Evolutionary conservation across 64 coral and sea anemone species (phyloP), one percentile per base, ranked within the genome.

Genomic region (Montipora efflorescens): DNA sequence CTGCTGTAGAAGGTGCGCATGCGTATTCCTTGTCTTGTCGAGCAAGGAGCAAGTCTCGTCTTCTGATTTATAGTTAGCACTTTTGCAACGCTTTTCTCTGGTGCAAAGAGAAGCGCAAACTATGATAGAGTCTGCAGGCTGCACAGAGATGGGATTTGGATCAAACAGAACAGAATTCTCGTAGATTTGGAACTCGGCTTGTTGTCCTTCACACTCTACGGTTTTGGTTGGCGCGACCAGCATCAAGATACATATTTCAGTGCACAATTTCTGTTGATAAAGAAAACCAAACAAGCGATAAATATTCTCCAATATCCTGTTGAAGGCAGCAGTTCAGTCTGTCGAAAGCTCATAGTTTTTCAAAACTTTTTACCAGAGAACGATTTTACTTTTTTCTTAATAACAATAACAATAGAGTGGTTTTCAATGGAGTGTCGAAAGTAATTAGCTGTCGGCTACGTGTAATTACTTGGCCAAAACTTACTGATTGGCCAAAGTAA

Each of bases 71-170:
- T 66, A 82, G 51, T 62, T 82, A 44, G 79, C 53, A 16, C 55
- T 82, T 44, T 82, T 82, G 11, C 79, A 64, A 5, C 79, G 57
- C 59, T 43, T 59, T 28, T 82, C 79, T 15, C 79, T 43, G 28
- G 22, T 7, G 14, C 79, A 82, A 6, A 2, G 21, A 5, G 13
- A 23, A 14, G 79, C 28, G 55, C 79, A 82, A 57, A 55, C 15
- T 6, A 45, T 43, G 12, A 64, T 0, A 11, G 79, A 82, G 1
- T 46, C 57, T 0, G 57, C 28, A 6, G 7, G 28, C 5, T 18
- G 25, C 21, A 14, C 52, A 36, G 79, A 59, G 61, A 81, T 28
- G 43, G 79, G 79, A 81, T 2, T 81, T 82, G 25, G 53, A 62
- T 82, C 79, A 64, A 44, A 82, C 7, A 82, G 22, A 7, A 82